A percentile compares a stretch with the other conserved stretches of the same genome.
Evolutionary conservation across 2,113 vertebrate species (phyloP).

Genomic region (Pachypanchax playfairii): DNA sequence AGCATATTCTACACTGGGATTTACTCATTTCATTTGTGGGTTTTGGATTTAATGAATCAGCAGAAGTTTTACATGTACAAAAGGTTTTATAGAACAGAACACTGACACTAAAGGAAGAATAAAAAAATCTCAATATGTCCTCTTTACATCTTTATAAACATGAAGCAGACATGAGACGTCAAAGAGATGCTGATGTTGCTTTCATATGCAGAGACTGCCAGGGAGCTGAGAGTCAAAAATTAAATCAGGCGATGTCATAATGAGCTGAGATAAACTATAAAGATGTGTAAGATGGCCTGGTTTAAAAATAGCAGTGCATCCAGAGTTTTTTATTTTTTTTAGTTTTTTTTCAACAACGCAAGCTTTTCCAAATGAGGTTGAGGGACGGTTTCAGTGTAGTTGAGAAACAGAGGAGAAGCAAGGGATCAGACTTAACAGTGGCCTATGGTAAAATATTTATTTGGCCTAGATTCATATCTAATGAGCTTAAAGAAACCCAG

Average conservation of each 20-base stretch:
- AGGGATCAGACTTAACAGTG: conserved; percentile 63
- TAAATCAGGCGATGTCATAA: conserved; percentile 9
- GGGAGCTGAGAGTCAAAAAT: conserved; percentile 5
- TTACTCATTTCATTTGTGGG: background rate
- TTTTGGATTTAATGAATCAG: background rate
- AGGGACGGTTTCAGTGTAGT: conserved; percentile 27
- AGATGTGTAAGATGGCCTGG: conserved; percentile 17
- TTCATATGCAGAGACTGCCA: conserved; percentile 5
- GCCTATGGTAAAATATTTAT: conserved; percentile 75
- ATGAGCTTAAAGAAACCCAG: conserved; percentile 67
- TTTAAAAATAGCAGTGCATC: conserved; percentile 34
- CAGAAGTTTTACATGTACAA: background rate
- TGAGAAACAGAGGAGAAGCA: conserved; percentile 42
- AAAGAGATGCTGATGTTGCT: background rate
- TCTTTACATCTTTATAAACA: conserved; percentile 18
- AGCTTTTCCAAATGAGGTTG: conserved; percentile 14
- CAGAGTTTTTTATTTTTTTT: conserved; percentile 12
- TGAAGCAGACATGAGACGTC: conserved; percentile 2
- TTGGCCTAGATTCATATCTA: conserved; percentile 74
- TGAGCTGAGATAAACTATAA: conserved; percentile 20
- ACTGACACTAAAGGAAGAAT: background rate
- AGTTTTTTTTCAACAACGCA: conserved; percentile 2
- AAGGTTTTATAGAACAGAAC: background rate
- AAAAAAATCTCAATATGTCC: background rate
- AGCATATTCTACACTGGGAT: background rate